phyloP scores from a whole-genome alignment of 2,888 invertebrate species.

The Deilephila elpenor region DNA sequence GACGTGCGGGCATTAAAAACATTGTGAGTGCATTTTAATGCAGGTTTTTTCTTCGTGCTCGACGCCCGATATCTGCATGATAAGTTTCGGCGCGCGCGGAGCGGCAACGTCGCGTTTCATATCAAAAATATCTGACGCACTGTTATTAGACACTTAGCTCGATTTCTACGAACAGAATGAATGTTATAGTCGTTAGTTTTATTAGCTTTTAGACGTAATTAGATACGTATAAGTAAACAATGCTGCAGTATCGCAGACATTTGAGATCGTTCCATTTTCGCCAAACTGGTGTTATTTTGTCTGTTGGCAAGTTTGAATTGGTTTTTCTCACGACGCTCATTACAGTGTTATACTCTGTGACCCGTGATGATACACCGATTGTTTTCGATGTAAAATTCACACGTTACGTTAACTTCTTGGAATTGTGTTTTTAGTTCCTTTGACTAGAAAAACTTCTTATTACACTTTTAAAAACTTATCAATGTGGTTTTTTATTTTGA shows the following conservation, averaged over 20 bases:
- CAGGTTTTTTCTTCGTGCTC: conserved; percentile 26
- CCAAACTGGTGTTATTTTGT: background rate
- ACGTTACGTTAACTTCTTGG: background rate
- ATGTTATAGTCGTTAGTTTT: conserved; percentile 16
- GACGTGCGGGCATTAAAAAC: conserved; percentile 33
- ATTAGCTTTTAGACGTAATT: conserved; percentile 22
- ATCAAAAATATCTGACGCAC: conserved; percentile 23
- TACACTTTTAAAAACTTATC: too few species aligned
- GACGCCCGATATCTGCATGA: conserved; percentile 23
- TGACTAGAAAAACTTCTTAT: too few species aligned
- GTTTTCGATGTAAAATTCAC: conserved; percentile 9
- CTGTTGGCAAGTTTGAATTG: background rate
- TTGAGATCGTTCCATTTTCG: conserved; percentile 2
- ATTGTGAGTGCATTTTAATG: conserved; percentile 27
- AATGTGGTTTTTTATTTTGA: too few species aligned
- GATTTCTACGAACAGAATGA: conserved; percentile 18
- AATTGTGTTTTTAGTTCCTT: conserved; percentile 12
- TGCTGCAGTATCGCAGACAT: background rate
- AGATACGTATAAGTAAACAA: conserved; percentile 13
- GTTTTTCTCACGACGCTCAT: conserved; percentile 12
- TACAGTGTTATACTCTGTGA: background rate
- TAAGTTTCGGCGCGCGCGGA: conserved; percentile 10
- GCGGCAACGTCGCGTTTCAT: conserved; percentile 30
- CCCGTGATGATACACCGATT: conserved; percentile 13
- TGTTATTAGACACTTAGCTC: conserved; percentile 18